Percentiles rank a stretch among this genome's conserved stretches.
phyloP scores from a whole-genome alignment of 1,140 invertebrate genomes.

The Conopomorpha cramerella region DNA sequence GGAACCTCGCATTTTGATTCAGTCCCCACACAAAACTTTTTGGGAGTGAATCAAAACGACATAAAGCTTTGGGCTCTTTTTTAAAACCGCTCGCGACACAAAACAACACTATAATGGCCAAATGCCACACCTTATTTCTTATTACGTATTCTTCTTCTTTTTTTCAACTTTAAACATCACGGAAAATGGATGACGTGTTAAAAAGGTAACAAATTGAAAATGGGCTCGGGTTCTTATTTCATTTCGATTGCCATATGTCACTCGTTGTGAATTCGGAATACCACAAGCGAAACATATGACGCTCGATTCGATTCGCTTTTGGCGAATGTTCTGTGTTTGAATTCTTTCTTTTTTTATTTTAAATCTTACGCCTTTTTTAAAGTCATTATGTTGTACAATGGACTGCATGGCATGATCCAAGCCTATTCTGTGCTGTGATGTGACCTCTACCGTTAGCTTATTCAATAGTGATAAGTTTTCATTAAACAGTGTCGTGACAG shows the following conservation, averaged over 20 bases:
- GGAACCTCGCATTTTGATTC: slow-evolving; percentile 32
- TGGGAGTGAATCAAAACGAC: slow-evolving; percentile 54
- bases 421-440: too few relatives aligned
- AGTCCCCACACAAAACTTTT: slow-evolving; percentile 33
- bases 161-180: slow-evolving; percentile 24
- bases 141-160: slow-evolving; percentile 37
- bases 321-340: slow-evolving; percentile 18
- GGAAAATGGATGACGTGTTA: slow-evolving; percentile 58
- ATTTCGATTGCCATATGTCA: slow-evolving; percentile 29
- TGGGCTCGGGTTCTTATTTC: slow-evolving; percentile 20
- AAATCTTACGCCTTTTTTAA: too few relatives aligned
- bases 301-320: slow-evolving; percentile 28
- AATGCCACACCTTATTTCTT: too few relatives aligned
- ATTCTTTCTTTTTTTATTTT: too few relatives aligned
- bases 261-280: slow-evolving; percentile 24
- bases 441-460: neutral
- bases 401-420: too few relatives aligned
- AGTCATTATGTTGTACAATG: too few relatives aligned
- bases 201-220: slow-evolving; percentile 45
- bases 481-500: slow-evolving; percentile 22
- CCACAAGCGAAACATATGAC: slow-evolving; percentile 13
- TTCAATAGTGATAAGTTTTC: slow-evolving; percentile 5
- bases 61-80: slow-evolving; percentile 50
- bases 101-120: slow-evolving; percentile 43
- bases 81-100: slow-evolving; percentile 20